Percentiles rank a stretch among this genome's conserved stretches.
Conservation (phyloP, 2,888 invertebrate genomes). For the Hyppa rectilinea region DNA sequence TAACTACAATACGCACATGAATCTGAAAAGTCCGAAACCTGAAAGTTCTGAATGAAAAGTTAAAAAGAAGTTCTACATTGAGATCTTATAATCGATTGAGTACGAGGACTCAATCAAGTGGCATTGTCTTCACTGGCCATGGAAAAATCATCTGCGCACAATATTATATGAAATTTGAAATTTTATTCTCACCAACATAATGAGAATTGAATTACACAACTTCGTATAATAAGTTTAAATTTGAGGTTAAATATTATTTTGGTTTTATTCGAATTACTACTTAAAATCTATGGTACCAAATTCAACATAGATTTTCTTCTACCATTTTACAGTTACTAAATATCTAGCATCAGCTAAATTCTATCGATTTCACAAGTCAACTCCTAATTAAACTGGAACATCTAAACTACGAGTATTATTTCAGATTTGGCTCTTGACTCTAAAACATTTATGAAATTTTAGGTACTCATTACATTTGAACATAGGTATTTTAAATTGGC, state of each 20-base stretch:
- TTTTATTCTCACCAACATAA: background rate
- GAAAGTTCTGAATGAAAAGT: too few relatives aligned
- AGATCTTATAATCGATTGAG: background rate
- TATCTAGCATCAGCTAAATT: constrained; percentile 8
- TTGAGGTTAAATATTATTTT: background rate
- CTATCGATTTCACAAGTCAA: constrained; percentile 6
- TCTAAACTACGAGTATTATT: constrained; percentile 66
- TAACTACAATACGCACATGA: too few relatives aligned
- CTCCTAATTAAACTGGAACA: constrained; percentile 4
- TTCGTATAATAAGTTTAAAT: background rate
- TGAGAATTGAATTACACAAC: constrained; percentile 14
- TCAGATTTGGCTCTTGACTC: constrained; percentile 60
- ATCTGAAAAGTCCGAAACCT: too few relatives aligned
- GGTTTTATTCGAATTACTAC: background rate
- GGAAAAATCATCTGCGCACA: background rate
- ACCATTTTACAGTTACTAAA: background rate
- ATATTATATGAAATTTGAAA: background rate
- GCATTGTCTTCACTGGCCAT: constrained; percentile 9
- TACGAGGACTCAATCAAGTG: background rate
- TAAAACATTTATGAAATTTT: constrained; percentile 36
- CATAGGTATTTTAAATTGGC: constrained; percentile 60
- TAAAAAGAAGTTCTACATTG: background rate
- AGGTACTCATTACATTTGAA: constrained; percentile 59
- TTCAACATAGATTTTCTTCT: background rate
- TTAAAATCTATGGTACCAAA: background rate